Conservation (phyloP, 1,140 invertebrate species). For the Manduca sexta region DNA sequence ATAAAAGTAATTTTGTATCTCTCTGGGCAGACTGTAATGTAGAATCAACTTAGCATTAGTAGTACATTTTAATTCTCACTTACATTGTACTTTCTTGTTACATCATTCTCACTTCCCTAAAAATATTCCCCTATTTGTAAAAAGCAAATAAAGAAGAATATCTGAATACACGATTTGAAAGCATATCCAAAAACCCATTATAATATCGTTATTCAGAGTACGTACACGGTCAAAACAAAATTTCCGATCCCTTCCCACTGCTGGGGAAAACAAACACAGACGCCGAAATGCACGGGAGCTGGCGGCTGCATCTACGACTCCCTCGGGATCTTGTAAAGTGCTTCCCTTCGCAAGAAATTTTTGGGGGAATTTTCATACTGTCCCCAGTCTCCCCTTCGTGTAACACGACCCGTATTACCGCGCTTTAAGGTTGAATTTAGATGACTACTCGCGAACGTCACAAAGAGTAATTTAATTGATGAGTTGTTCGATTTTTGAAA, state of each 20-base stretch:
- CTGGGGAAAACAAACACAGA: slow-evolving; percentile 45
- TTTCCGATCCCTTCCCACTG: slow-evolving; percentile 19
- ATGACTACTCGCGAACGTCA: slow-evolving; percentile 11
- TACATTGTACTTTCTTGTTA: too few relatives aligned
- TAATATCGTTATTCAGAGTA: neutral
- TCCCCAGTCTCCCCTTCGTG: neutral
- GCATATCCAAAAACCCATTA: too few relatives aligned
- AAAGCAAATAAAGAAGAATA: neutral
- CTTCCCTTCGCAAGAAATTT: slow-evolving; percentile 40
- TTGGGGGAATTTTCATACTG: slow-evolving; percentile 4
- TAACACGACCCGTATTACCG: neutral
- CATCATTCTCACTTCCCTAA: too few relatives aligned
- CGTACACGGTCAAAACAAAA: slow-evolving; percentile 16
- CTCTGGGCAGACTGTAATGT: too few relatives aligned
- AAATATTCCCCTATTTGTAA: too few relatives aligned
- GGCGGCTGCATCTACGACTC: slow-evolving; percentile 41
- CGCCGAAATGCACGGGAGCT: slow-evolving; percentile 37
- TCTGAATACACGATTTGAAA: neutral
- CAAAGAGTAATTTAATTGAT: slow-evolving; percentile 68
- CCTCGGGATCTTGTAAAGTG: slow-evolving; percentile 31
- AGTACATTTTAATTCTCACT: too few relatives aligned
- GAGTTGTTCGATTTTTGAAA: slow-evolving; percentile 56
- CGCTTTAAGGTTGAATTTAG: slow-evolving; percentile 22
- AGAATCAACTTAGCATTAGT: too few relatives aligned
- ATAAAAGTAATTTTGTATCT: too few relatives aligned